Evolutionary conservation across 2,888 invertebrate species (phyloP), one percentile per base, ranked within the genome.

Genomic region (Drosophila nigritarsus): DNA sequence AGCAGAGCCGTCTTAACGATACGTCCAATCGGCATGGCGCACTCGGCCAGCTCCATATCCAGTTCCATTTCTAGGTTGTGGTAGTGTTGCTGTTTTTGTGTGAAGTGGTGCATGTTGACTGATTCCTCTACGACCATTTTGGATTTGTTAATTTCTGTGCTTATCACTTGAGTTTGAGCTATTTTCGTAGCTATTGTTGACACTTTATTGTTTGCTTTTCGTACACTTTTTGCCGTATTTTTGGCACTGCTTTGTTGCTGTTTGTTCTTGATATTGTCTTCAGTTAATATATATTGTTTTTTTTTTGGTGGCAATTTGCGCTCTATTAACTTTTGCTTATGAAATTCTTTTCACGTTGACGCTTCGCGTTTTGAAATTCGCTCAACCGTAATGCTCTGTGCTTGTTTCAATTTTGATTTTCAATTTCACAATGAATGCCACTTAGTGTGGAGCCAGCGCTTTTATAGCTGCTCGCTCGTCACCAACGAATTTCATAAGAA

Each of bases 401-500:
- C 78, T 72, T 91, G 87, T 77, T 92, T 92, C 92, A 92, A 92
- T 92, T 92, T 92, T 92, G 92, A 92, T 84, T 91, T 83, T 76
- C 75, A 86, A 92, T 92, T 92, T 92, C 92, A 92, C 92, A 92
- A 92, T 92, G 92, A 92, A 92, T 92, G 81, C 80, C 64, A 36
- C 29, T 55, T 27, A 40, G 38, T 61, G 58, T 63, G 75, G 69
- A 67, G 79, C 72, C 65, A 29, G 30, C 20, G 89, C 88, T 90
- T 92, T 91, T 92, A 92, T 92, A 92, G 87, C 73, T 5, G 66
- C 63, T 50, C 90, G 92, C 92, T 88, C 84, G 18, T 64, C 20
- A 42, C 69, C 75, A 73, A 63, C 70, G 88, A 90, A 91, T 91
- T 91, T 91, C 92, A 91, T 86, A 87, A 92, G 85, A 85, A 83